Conservation (phyloP, 2,113 vertebrate genomes). For the Ceyx margarethae region DNA sequence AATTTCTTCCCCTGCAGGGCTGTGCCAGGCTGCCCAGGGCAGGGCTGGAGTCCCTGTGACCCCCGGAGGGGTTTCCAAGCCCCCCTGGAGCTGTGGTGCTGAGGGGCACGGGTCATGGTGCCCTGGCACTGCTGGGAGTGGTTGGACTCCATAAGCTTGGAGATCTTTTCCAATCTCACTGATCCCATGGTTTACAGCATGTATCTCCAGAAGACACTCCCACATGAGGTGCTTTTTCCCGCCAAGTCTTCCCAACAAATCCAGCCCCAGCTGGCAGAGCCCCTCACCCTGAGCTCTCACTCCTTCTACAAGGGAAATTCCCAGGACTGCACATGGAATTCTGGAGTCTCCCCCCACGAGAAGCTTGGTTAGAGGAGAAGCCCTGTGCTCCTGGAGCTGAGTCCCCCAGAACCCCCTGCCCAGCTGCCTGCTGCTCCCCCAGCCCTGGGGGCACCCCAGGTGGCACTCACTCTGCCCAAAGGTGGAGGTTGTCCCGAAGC, state of each 20-base stretch:
- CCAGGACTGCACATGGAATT: rapidly evolving
- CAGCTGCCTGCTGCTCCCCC: too few relatives aligned
- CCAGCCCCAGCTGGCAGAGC: neutral
- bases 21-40: neutral
- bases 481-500: conserved; percentile 90
- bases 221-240: neutral
- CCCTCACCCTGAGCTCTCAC: neutral
- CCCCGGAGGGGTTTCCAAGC: neutral
- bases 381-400: neutral
- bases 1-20: neutral
- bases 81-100: neutral
- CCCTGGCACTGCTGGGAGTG: neutral
- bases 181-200: neutral
- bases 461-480: conserved; percentile 91
- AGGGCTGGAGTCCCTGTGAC: neutral
- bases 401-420: too few relatives aligned
- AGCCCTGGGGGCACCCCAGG: too few relatives aligned
- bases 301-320: neutral
- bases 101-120: neutral
- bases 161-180: neutral
- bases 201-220: neutral
- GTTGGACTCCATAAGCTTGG: neutral
- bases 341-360: neutral
- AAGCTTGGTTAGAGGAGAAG: neutral
- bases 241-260: neutral